phyloP scores from a whole-genome alignment of 2,888 invertebrate genomes.

The Eupeodes luniger region DNA sequence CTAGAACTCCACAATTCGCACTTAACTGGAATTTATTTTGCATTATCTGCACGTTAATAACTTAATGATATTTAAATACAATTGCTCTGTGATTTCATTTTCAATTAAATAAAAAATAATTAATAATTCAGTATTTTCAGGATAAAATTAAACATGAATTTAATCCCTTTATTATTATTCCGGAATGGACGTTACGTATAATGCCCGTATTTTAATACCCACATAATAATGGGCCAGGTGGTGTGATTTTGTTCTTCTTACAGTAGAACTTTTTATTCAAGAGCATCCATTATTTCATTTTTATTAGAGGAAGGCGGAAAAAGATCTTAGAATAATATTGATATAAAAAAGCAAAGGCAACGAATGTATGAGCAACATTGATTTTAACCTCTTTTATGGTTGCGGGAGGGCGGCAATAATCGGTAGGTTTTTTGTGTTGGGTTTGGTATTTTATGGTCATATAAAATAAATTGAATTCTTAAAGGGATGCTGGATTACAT shows the following conservation, averaged over 20 bases:
- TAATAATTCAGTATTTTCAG: constrained; percentile 3
- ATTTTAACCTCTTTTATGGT: constrained; percentile 22
- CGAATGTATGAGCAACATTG: background rate
- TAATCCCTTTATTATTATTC: constrained; percentile 3
- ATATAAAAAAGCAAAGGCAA: background rate
- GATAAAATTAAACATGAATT: background rate
- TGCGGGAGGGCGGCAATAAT: background rate
- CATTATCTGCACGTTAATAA: constrained; percentile 1
- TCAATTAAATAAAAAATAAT: constrained; percentile 2
- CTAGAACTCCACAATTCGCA: no score
- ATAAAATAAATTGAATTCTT: constrained; percentile 27
- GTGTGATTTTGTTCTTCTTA: constrained; percentile 5
- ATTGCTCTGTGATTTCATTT: background rate
- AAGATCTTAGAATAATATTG: constrained; percentile 14
- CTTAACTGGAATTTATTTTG: background rate
- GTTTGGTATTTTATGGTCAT: constrained; percentile 9
- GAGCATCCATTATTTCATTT: background rate
- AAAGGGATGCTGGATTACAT: constrained; percentile 14
- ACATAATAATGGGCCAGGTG: background rate
- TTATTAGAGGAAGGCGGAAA: constrained; percentile 12
- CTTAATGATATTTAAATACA: background rate
- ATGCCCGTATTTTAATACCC: background rate
- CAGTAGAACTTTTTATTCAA: background rate
- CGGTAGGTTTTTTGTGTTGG: background rate
- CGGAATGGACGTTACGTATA: background rate